Conservation (phyloP, 1,140 invertebrate genomes). For the Sarcophaga peregrina region DNA sequence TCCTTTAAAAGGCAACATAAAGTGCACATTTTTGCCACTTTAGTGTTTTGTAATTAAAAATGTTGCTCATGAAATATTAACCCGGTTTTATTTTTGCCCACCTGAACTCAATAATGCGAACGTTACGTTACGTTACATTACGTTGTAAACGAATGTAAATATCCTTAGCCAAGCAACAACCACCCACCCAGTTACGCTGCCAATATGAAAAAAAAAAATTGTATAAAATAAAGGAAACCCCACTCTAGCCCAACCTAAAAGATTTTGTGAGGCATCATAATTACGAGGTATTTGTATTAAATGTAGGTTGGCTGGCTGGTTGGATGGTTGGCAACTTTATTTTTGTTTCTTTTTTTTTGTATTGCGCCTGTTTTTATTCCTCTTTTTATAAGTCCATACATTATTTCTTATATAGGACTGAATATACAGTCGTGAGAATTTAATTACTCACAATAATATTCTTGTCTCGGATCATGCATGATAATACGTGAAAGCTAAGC, state of each 20-base stretch:
- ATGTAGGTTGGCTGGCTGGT: constrained; percentile 15
- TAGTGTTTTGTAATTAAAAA: constrained; percentile 67
- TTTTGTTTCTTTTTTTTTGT: background rate
- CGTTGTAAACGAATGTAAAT: background rate
- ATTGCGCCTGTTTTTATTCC: background rate
- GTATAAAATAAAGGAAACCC: no score
- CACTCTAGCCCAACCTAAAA: constrained; percentile 18
- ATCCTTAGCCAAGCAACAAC: background rate
- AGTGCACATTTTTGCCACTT: constrained; percentile 66
- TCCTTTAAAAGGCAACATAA: constrained; percentile 43
- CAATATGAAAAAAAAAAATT: no score
- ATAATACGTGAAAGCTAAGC: no score
- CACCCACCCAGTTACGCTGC: background rate
- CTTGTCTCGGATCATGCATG: no score
- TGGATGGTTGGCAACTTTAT: background rate
- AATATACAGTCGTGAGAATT: no score
- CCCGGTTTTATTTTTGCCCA: constrained; percentile 42
- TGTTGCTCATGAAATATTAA: constrained; percentile 65
- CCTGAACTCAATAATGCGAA: constrained; percentile 31
- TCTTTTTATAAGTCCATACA: background rate
- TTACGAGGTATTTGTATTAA: background rate
- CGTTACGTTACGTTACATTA: no score
- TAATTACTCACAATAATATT: no score
- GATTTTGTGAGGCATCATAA: constrained; percentile 19
- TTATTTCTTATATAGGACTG: background rate